Evolutionary conservation across 2,888 invertebrate genomes (phyloP), one percentile per base, ranked within the genome.

Genomic region (Patella ulyssiponensis): DNA sequence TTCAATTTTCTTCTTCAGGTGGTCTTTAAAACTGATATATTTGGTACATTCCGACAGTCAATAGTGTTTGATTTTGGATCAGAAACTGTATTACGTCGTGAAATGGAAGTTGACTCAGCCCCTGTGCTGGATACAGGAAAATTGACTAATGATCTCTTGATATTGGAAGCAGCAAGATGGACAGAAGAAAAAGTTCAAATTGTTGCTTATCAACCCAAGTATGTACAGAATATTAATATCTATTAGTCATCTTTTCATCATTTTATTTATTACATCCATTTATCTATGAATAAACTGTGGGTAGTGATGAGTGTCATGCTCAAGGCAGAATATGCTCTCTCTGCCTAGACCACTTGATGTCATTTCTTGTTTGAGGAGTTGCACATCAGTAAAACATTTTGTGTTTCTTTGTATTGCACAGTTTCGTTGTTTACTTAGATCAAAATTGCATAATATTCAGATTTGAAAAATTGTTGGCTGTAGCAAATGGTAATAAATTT

Each of bases 1-100:
- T 7, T 44, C 9, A 9, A 44, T 4, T 75, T 74, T 27, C 27
- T 44, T 33, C 83, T 83, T 11, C 81, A 92, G 91, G 87, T 95
- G 69, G 92, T 93, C 73, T 95, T 95, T 89, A 92, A 93, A 76
- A 95, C 95, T 0, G 94, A 95, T 82, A 95, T 95, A 78, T 96
- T 95, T 88, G 96, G 95, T 44, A 95, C 95, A 3, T 96, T 96
- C 90, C 93, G 95, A 3, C 96, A 96, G 90, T 94, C 95, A 1
- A 93, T 96, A 2, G 94, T 96, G 4, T 95, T 96, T 90, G 95
- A 95, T 90, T 95, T 95, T 87, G 95, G 95, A 1, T 83, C 83
- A 58, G 90, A 90, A 75, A 91, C 91, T 14, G 88, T 91, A 90
- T 91, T 75, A 94, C 94, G 87, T 56, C 83, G 88, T 72, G 87